A percentile compares a stretch with the other conserved stretches of the same genome.
phyloP scores from a whole-genome alignment of 2,113 vertebrate species.

The Mellivora capensis region DNA sequence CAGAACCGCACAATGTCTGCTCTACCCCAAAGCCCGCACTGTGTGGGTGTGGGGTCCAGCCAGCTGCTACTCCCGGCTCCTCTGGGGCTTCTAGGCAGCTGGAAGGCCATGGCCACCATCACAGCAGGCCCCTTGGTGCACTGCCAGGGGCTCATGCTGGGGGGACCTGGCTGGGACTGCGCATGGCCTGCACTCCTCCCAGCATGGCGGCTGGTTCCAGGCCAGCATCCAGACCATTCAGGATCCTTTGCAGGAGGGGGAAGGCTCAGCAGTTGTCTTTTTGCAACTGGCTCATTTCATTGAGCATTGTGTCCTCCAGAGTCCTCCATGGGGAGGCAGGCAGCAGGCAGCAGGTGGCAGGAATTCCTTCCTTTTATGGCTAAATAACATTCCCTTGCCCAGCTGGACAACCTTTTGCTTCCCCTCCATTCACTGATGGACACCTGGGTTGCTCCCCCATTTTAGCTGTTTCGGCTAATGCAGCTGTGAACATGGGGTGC shows the following conservation, averaged over 20 bases:
- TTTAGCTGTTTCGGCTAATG: rapidly evolving
- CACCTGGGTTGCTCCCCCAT: not conserved
- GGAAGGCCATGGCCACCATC: not conserved
- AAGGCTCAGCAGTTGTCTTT: rapidly evolving
- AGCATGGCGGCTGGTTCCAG: rapidly evolving
- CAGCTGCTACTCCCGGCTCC: not conserved
- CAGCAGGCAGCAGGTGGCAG: not conserved
- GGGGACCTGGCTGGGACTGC: not conserved
- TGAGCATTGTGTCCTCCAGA: not conserved
- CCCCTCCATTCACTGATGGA: rapidly evolving
- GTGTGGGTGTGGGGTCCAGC: too few species aligned
- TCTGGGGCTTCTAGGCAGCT: not conserved
- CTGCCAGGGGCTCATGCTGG: not conserved
- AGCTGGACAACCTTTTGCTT: rapidly evolving
- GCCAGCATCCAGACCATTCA: not conserved
- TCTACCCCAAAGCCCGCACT: rapidly evolving
- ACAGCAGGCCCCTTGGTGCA: rapidly evolving
- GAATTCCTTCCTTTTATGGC: not conserved
- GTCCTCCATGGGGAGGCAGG: not conserved
- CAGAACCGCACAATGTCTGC: rapidly evolving
- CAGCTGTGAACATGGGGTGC: too few species aligned
- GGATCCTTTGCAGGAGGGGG: not conserved
- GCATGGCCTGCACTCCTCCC: not conserved
- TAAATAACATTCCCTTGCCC: not conserved
- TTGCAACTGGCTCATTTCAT: not conserved